phyloP scores from a whole-genome alignment of 2,797 vertebrate species.

The Cryptoblepharus egeriae region DNA sequence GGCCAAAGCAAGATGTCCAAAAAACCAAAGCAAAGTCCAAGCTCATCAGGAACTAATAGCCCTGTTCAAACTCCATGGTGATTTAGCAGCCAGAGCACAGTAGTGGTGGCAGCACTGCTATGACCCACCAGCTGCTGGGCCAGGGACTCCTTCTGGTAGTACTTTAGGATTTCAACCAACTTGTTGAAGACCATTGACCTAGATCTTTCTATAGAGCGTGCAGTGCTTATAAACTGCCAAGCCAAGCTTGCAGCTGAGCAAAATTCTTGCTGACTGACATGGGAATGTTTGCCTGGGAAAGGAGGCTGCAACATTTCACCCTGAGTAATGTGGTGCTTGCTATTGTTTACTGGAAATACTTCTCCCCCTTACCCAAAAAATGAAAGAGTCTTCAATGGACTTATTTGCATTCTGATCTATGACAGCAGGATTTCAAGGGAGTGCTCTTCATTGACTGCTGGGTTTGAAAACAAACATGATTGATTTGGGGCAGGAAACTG shows the following conservation, averaged over 20 bases:
- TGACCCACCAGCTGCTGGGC: too few species aligned
- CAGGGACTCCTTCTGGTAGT: too few species aligned
- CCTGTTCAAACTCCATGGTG: too few species aligned
- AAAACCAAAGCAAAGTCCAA: too few species aligned
- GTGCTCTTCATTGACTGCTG: slow-evolving; percentile 58
- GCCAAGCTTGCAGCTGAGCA: neutral
- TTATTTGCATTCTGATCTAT: slow-evolving; percentile 20
- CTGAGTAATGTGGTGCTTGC: slow-evolving; percentile 2
- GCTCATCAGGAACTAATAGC: too few species aligned
- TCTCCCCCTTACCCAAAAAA: neutral
- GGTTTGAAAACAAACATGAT: slow-evolving; percentile 75
- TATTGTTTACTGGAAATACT: neutral
- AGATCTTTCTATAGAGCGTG: too few species aligned
- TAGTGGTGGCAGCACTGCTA: too few species aligned
- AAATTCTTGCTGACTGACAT: slow-evolving; percentile 1
- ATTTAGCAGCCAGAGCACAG: too few species aligned
- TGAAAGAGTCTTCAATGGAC: neutral
- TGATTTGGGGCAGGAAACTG: slow-evolving; percentile 69
- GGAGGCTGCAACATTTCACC: neutral
- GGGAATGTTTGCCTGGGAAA: slow-evolving; percentile 2
- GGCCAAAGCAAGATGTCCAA: too few species aligned
- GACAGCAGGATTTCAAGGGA: slow-evolving; percentile 43
- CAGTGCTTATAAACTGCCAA: too few species aligned
- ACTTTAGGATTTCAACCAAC: too few species aligned
- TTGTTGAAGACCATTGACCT: too few species aligned